Evolutionary conservation across 1,140 invertebrate genomes (phyloP).

Genomic region (Drosophila grimshawi): DNA sequence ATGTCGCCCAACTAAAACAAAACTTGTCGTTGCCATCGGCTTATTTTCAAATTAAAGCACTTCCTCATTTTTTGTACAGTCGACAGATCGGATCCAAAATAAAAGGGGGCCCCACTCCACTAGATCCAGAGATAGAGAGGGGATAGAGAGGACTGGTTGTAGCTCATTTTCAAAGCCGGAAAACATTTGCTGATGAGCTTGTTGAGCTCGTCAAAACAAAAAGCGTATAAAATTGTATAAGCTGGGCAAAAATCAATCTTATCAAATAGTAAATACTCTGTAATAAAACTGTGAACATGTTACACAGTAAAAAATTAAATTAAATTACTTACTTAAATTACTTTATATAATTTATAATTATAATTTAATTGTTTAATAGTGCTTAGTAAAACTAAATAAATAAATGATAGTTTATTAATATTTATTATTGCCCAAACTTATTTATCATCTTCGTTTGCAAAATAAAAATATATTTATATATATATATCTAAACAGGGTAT

Average conservation of each 20-base stretch:
- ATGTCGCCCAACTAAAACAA: constrained; percentile 36
- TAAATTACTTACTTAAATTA: too few relatives aligned
- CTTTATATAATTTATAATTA: neutral
- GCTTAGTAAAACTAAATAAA: too few relatives aligned
- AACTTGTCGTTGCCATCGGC: constrained; percentile 33
- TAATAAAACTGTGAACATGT: neutral
- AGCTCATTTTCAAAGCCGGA: constrained; percentile 45
- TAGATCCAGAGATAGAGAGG: neutral
- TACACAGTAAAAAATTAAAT: neutral
- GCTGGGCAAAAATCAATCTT: neutral
- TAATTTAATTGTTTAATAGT: neutral
- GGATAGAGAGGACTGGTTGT: neutral
- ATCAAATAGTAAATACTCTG: neutral
- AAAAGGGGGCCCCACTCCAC: constrained; percentile 25
- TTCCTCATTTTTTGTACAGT: constrained; percentile 53
- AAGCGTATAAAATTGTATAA: constrained; percentile 1
- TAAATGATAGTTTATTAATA: too few relatives aligned
- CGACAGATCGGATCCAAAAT: constrained; percentile 21
- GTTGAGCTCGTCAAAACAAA: constrained; percentile 15
- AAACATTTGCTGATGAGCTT: constrained; percentile 58
- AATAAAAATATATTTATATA: neutral
- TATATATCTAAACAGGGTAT: neutral
- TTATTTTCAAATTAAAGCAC: constrained; percentile 65
- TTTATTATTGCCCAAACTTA: too few relatives aligned
- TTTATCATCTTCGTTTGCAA: neutral